phyloP scores from a whole-genome alignment of 2,888 invertebrate species.

The Scrobipalpa atriplicella region DNA sequence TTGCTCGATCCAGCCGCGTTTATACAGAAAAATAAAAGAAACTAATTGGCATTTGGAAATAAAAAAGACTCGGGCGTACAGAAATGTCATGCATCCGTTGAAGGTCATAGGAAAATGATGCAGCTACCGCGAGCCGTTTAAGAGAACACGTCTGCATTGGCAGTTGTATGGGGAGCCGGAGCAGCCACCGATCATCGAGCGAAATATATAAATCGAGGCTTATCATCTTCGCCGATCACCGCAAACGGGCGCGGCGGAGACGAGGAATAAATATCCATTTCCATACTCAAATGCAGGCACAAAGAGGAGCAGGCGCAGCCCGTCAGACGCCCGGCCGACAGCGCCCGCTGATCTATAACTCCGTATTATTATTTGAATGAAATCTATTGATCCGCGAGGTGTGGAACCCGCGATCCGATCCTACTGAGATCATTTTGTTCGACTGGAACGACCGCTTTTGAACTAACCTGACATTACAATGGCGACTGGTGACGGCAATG shows the following conservation, averaged over 20 bases:
- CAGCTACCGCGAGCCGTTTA: neutral
- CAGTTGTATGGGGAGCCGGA: constrained; percentile 68
- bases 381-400: constrained; percentile 81
- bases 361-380: constrained; percentile 82
- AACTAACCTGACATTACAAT: constrained; percentile 82
- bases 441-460: constrained; percentile 79
- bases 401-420: constrained; percentile 75
- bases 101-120: constrained; percentile 21
- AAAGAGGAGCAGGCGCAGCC: constrained; percentile 50
- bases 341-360: constrained; percentile 77
- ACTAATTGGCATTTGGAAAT: constrained; percentile 33
- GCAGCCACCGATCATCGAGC: constrained; percentile 76
- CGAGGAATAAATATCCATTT: constrained; percentile 79
- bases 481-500: constrained; percentile 78
- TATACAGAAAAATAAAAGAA: constrained; percentile 55
- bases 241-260: constrained; percentile 63
- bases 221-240: constrained; percentile 79
- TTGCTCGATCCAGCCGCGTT: constrained; percentile 50
- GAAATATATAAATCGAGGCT: constrained; percentile 80
- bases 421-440: constrained; percentile 80
- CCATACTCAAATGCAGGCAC: constrained; percentile 74
- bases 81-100: constrained; percentile 11
- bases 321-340: constrained; percentile 50
- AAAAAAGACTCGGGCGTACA: neutral
- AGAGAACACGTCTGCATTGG: constrained; percentile 47